Conservation (phyloP, 2,113 vertebrate genomes). For the Dipodomys ordii region DNA sequence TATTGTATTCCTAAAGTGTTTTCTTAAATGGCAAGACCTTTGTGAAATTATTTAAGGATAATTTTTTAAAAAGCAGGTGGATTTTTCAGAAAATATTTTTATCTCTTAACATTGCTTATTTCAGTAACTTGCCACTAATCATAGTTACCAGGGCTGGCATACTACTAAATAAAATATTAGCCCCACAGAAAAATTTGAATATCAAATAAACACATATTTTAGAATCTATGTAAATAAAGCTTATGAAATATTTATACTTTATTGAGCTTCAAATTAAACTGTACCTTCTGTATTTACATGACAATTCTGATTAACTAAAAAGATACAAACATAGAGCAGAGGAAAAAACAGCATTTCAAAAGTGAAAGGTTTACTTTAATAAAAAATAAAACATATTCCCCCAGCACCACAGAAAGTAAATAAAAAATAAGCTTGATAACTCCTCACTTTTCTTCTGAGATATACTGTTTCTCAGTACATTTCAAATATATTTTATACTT, state of each 20-base stretch:
- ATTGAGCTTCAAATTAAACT: background rate
- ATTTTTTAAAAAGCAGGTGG: too few relatives aligned
- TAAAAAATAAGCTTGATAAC: background rate
- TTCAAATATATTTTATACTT: background rate
- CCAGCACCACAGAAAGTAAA: too few relatives aligned
- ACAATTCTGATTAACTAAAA: background rate
- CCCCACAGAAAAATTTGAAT: background rate
- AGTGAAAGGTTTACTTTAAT: background rate
- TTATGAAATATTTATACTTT: background rate
- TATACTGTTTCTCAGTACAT: background rate
- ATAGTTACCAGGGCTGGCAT: background rate
- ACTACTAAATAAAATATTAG: background rate
- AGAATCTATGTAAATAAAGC: background rate
- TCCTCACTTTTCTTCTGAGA: background rate
- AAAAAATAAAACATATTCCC: background rate
- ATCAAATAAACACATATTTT: background rate
- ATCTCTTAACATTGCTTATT: background rate
- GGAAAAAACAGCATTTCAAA: background rate
- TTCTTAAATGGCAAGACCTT: too few relatives aligned
- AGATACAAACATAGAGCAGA: background rate
- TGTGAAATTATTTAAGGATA: too few relatives aligned
- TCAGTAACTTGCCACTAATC: background rate
- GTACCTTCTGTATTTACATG: background rate
- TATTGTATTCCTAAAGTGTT: too few relatives aligned
- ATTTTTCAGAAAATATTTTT: background rate